Percentiles rank a stretch among this genome's conserved stretches.
Conservation (phyloP, 2,797 vertebrate genomes). For the Sebastes trivittatus region DNA sequence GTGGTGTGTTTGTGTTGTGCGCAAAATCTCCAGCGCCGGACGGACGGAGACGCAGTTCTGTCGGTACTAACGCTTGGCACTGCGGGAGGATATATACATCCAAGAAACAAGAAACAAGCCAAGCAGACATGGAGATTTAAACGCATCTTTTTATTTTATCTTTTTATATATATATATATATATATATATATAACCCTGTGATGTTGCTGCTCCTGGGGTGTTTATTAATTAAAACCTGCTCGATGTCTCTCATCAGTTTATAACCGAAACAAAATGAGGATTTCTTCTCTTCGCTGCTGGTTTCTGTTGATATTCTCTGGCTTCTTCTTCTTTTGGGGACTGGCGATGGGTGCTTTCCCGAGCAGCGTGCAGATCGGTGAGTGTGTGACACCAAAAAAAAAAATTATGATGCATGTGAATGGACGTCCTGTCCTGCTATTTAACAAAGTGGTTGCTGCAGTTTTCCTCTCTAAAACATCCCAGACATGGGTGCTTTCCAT, state of each 20-base stretch:
- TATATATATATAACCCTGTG: conserved; percentile 1
- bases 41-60: conserved; percentile 79
- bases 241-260: conserved; percentile 89
- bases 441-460: background rate
- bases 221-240: conserved; percentile 74
- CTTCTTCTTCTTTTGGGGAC: conserved; percentile 87
- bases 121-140: conserved; percentile 84
- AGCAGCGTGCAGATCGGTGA: conserved; percentile 98
- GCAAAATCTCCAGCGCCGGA: conserved; percentile 83
- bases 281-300: conserved; percentile 87
- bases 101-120: conserved; percentile 5
- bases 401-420: background rate
- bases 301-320: conserved; percentile 92
- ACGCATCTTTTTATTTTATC: conserved; percentile 32
- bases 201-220: conserved; percentile 75
- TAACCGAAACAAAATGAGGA: conserved; percentile 93
- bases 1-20: conserved; percentile 90
- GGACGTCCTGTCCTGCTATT: background rate
- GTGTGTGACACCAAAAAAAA: conserved; percentile 33
- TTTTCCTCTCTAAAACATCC: background rate
- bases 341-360: conserved; percentile 94
- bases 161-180: background rate
- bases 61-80: conserved; percentile 80
- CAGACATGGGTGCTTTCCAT: background rate
- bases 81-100: conserved; percentile 77